Percentiles rank a stretch among this genome's conserved stretches.
These are phyloP conservation scores for Tilapia sparmanii DNA, from an alignment of 2,113 vertebrate genomes.

Conservation along the genomic window DNA sequence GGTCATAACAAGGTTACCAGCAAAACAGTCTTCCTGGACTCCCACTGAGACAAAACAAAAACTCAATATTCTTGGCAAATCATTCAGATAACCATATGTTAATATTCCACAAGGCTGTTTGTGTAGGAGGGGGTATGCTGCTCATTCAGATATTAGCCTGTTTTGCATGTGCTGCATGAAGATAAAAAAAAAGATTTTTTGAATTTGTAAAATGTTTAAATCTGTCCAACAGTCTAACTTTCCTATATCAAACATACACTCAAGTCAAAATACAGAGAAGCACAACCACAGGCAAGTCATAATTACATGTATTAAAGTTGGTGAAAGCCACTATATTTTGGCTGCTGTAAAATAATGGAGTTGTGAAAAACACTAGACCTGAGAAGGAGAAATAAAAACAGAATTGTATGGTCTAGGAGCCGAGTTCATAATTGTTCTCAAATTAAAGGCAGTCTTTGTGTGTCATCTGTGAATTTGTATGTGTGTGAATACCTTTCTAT, in stretches of 20 bases:
- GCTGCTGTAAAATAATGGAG: neutral
- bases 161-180: neutral
- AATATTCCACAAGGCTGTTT: neutral
- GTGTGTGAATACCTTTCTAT: neutral
- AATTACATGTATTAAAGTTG: neutral
- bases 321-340: neutral
- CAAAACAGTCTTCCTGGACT: neutral
- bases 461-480: neutral
- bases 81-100: neutral
- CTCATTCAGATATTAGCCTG: neutral
- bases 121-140: neutral
- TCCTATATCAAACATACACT: neutral
- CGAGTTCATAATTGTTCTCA: constrained; percentile 12
- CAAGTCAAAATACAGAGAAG: neutral
- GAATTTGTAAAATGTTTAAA: neutral
- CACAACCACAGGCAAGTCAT: neutral
- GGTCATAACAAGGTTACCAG: neutral
- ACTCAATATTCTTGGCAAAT: neutral
- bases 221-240: neutral
- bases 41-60: neutral
- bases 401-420: neutral
- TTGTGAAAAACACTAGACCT: neutral
- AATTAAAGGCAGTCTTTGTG: neutral
- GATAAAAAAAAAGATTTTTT: neutral
- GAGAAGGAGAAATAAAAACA: neutral